Base-by-base conservation (phyloP, 1,140 invertebrate genomes). In the Diabrotica virgifera region DNA sequence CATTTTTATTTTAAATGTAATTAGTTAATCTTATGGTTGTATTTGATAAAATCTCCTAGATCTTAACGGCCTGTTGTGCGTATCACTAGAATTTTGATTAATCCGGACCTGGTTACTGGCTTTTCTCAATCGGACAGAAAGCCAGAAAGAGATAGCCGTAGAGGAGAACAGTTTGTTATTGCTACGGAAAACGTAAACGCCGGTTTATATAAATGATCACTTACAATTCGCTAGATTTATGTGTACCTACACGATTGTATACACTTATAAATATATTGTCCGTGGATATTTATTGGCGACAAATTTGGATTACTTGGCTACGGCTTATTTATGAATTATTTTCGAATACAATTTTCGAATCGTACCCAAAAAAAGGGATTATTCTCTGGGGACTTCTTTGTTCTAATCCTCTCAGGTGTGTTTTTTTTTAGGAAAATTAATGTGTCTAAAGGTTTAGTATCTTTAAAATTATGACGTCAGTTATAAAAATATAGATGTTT, bases 221-320 rank as follows among this genome's bases (percentile, higher is more conserved):
- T 54, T 62, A 62, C 60, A 62, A 62, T 62, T 54, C 60, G 36
- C 13, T 62, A 62, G 60, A 62, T 62, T 62, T 62, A 62, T 62
- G 37, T 36, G 12, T 51, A 62, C 60, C 60, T 62, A 51, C 14
- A 50, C 52, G 51, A 54, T 54, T 62, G 51, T 54, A 53, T 46
- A 53, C 60, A 46, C 24, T 53, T 62, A 53, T 62, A 62, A 62
- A 62, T 59, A 59, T 59, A 59, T 59, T 59, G 58, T 59, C 58
- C 58, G 38, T 59, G 40, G 36, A 37, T 59, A 59, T 59, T 59
- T 59, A 59, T 59, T 59, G 50, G 46, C 58, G 58, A 59, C 58
- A 59, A 59, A 59, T 59, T 36, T 59, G 58, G 58, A 59, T 59
- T 59, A 59, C 24, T 59, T 8, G 14, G 58, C 37, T 59, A 8